These are phyloP conservation scores for Chydorus sphaericus DNA, from an alignment of 2,888 invertebrate species.

Conservation along the genomic window DNA sequence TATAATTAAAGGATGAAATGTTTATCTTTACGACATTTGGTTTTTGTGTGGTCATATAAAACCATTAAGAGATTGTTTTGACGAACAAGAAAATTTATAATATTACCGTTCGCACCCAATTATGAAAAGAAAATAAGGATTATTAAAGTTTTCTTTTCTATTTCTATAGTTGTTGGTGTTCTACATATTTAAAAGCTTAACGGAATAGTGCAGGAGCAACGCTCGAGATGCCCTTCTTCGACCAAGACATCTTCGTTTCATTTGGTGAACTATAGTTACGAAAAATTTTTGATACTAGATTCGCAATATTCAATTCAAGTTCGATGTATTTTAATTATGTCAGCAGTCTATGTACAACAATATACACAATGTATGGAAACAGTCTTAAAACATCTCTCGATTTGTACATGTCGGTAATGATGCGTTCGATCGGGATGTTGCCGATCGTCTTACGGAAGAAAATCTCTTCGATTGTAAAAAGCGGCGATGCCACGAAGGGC, in stretches of 20 bases:
- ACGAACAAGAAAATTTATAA: no score
- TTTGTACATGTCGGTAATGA: slow-evolving; percentile 71
- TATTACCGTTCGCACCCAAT: no score
- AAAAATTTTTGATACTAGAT: no score
- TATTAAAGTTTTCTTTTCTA: neutral
- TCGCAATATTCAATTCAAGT: no score
- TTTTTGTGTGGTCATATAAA: no score
- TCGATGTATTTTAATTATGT: no score
- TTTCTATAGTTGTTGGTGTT: neutral
- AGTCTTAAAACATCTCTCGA: slow-evolving; percentile 23
- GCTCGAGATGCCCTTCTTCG: neutral
- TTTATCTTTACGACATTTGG: no score
- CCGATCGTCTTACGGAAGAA: slow-evolving; percentile 74
- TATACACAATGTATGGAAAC: no score
- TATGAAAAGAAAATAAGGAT: neutral
- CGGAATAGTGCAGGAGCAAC: neutral
- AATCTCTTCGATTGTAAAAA: slow-evolving; percentile 58
- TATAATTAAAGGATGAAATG: no score
- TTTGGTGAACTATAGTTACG: neutral
- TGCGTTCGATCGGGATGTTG: slow-evolving; percentile 57
- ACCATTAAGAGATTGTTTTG: no score
- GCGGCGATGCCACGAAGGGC: slow-evolving; percentile 47
- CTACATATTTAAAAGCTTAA: neutral
- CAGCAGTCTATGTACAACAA: no score
- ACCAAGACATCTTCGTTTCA: neutral